Percentiles rank a stretch among this genome's conserved stretches.
Conservation (phyloP, 2,888 invertebrate species). For the Hedychridium roseum region DNA sequence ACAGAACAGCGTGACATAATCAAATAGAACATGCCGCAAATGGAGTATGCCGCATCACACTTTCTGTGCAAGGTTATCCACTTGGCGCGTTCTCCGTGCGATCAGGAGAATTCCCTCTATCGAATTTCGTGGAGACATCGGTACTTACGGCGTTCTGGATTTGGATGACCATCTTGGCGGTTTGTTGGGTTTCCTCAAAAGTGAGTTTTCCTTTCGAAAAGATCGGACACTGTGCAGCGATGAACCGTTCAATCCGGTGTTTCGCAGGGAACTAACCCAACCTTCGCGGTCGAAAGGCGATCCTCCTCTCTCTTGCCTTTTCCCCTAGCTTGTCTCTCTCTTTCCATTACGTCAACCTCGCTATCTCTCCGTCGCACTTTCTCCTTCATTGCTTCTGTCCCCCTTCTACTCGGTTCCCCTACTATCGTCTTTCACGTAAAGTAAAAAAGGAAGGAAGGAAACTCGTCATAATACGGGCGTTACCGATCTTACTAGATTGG, state of each 20-base stretch:
- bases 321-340: constrained; percentile 1
- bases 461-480: not conserved
- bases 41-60: not conserved
- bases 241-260: constrained; percentile 2
- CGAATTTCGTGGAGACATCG: not conserved
- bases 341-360: constrained; percentile 9
- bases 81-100: not conserved
- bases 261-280: constrained; percentile 22
- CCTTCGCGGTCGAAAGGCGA: not conserved
- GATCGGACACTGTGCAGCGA: not conserved
- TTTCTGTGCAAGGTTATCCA: constrained; percentile 8
- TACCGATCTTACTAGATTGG: not conserved
- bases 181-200: constrained; percentile 5
- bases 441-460: not conserved
- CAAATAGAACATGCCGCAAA: not conserved
- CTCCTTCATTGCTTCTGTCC: not conserved
- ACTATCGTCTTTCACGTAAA: not conserved
- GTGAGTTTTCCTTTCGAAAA: not conserved
- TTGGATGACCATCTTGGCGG: constrained; percentile 15
- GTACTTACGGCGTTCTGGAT: constrained; percentile 27
- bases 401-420: not conserved
- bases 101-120: not conserved
- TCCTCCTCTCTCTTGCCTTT: not conserved
- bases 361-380: not conserved
- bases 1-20: constrained; percentile 13